phyloP scores from a whole-genome alignment of 2,113 vertebrate genomes.

The Seriola dumerili region DNA sequence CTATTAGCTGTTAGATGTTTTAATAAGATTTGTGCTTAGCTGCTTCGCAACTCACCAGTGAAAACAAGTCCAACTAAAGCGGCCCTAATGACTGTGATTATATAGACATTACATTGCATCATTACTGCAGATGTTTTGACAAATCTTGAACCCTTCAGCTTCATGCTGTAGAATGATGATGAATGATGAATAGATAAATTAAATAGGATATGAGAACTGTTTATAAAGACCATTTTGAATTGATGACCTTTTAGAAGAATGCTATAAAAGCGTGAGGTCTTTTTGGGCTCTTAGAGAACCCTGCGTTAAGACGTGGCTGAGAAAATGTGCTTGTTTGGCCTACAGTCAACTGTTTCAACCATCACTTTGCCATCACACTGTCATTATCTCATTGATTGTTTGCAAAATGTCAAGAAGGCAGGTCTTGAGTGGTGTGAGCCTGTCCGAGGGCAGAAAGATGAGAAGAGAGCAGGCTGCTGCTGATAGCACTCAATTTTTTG shows the following conservation, averaged over 20 bases:
- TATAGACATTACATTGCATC: not conserved
- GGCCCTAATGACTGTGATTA: not conserved
- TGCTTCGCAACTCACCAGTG: conserved; percentile 11
- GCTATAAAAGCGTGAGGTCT: not conserved
- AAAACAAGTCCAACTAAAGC: conserved; percentile 3
- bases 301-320: not conserved
- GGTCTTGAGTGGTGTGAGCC: not conserved
- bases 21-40: conserved; percentile 27
- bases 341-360: not conserved
- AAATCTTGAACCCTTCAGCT: not conserved
- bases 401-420: not conserved
- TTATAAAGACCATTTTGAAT: not conserved
- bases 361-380: not conserved
- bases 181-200: not conserved
- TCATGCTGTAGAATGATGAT: not conserved
- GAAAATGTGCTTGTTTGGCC: not conserved
- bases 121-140: not conserved
- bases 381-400: conserved; percentile 11
- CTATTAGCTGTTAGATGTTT: conserved; percentile 5
- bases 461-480: not conserved
- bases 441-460: not conserved
- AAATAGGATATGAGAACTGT: not conserved
- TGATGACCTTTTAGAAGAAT: not conserved
- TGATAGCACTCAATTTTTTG: not conserved
- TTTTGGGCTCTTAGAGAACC: not conserved